Conservation (phyloP, 2,888 invertebrate species). For the Sphaerophoria rueppellii region DNA sequence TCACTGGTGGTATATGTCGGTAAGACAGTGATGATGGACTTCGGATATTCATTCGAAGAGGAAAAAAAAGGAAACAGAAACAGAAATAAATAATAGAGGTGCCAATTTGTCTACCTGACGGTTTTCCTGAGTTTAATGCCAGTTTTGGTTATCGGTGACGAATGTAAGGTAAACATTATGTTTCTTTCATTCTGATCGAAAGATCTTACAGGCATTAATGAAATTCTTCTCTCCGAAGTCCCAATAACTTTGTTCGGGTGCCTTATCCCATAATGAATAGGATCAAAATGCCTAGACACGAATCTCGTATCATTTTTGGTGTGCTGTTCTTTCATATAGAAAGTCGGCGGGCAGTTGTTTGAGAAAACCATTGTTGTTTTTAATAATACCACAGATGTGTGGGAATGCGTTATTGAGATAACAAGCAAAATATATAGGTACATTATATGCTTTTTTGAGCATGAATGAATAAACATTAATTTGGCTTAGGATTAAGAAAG, state of each 20-base stretch:
- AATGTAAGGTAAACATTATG: constrained; percentile 58
- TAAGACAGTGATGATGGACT: constrained; percentile 50
- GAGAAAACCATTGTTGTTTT: constrained; percentile 54
- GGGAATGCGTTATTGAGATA: constrained; percentile 53
- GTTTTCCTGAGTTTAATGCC: constrained; percentile 12
- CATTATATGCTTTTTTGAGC: constrained; percentile 28
- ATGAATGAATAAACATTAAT: constrained; percentile 71
- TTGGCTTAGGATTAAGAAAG: constrained; percentile 68
- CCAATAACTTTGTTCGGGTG: constrained; percentile 40
- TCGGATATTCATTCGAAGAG: constrained; percentile 33
- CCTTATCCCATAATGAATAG: constrained; percentile 72
- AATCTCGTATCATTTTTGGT: not conserved
- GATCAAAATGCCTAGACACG: constrained; percentile 40
- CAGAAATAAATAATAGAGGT: constrained; percentile 45
- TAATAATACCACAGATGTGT: constrained; percentile 66
- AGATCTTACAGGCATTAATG: constrained; percentile 48
- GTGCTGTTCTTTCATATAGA: not conserved
- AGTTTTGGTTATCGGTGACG: constrained; percentile 50
- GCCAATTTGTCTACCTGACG: constrained; percentile 72
- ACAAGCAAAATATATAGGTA: constrained; percentile 53
- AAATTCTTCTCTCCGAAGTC: constrained; percentile 24
- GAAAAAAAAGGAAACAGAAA: constrained; percentile 27
- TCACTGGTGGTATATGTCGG: constrained; percentile 13
- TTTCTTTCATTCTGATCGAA: not conserved
- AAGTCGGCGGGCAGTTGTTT: constrained; percentile 20